phyloP scores from a whole-genome alignment of 2,113 vertebrate genomes.

The Prunella himalayana region DNA sequence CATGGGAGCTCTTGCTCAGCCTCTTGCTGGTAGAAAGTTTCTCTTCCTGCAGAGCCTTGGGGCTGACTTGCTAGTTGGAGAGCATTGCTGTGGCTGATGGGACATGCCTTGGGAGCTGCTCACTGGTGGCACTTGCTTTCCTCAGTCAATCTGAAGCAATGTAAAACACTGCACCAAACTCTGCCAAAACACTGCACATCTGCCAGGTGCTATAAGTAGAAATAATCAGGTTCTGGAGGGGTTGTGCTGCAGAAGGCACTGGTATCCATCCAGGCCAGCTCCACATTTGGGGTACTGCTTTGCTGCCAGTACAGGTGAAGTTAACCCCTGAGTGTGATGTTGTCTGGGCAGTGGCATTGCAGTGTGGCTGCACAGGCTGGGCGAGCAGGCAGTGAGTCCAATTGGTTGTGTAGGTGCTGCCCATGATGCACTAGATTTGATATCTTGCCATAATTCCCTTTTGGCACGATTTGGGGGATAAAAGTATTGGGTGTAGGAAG shows the following conservation, averaged over 20 bases:
- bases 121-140: neutral
- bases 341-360: neutral
- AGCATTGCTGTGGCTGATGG: neutral
- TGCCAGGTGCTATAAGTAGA: neutral
- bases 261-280: neutral
- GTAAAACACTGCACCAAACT: neutral
- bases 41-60: no score
- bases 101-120: accelerated
- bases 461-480: accelerated
- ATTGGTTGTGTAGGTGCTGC: accelerated
- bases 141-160: neutral
- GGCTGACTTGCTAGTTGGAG: neutral
- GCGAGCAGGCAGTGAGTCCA: neutral
- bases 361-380: neutral
- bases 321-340: neutral
- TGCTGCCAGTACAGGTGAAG: neutral
- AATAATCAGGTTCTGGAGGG: neutral
- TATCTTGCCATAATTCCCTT: neutral
- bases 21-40: neutral
- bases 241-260: neutral
- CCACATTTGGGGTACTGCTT: neutral
- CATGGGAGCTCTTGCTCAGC: neutral
- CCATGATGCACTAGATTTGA: neutral
- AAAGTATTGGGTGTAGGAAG: neutral
- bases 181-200: neutral